Conservation (phyloP, 2,888 invertebrate species). For the Sphaeridia pumilis region DNA sequence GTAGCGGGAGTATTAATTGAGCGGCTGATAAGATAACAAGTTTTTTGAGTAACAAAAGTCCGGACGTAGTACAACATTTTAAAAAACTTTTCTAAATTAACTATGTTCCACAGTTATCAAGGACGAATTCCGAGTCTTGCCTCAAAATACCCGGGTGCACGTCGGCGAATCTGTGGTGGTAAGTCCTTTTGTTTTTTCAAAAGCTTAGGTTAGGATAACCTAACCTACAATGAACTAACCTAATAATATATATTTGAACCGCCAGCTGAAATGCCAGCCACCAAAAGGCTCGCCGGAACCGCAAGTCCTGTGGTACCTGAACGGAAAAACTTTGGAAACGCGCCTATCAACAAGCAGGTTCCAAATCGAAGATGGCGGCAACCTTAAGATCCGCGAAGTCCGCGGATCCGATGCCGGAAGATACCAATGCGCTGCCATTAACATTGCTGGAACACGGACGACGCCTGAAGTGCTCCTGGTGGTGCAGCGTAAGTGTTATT, state of each 20-base stretch:
- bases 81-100: no score
- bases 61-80: no score
- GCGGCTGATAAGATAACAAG: no score
- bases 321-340: slow-evolving; percentile 38
- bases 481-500: slow-evolving; percentile 68
- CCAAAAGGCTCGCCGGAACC: slow-evolving; percentile 97
- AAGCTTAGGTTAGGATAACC: no score
- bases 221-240: no score
- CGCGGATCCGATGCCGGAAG: slow-evolving; percentile 79
- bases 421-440: slow-evolving; percentile 83
- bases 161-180: slow-evolving; percentile 74
- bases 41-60: no score
- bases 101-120: slow-evolving; percentile 64
- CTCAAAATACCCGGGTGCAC: slow-evolving; percentile 80
- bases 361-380: slow-evolving; percentile 74
- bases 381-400: slow-evolving; percentile 79
- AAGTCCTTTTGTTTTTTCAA: no score
- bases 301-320: slow-evolving; percentile 62
- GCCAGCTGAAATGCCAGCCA: slow-evolving; percentile 75
- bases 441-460: slow-evolving; percentile 77
- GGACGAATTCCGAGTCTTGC: slow-evolving; percentile 87
- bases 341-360: slow-evolving; percentile 42
- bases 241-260: no score
- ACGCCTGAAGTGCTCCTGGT: slow-evolving; percentile 68
- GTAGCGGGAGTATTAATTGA: no score